Base-by-base conservation (phyloP, 2,113 vertebrate species). In the Megaptera novaeangliae region DNA sequence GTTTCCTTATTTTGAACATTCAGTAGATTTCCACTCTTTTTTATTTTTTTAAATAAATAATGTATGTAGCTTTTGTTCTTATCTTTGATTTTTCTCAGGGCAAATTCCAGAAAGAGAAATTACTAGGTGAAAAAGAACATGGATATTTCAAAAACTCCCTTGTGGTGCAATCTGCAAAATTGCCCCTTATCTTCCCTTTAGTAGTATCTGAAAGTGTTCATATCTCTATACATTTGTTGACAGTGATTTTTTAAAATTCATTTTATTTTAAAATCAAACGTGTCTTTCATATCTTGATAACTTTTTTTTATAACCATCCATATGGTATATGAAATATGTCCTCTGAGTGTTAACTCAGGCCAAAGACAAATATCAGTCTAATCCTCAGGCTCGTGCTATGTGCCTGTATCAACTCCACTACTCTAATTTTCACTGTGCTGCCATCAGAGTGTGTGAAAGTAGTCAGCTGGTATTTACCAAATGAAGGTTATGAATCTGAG, bases 381-480 rank as follows among this genome's bases (percentile, higher is more conserved):
- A 61, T 66, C 31, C 15, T 96, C 66, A 69, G 69, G 25, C 8
- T 96, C 8, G 13, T 27, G 57, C 49, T 61, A 1, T 46, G 39
- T 72, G n/a, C 23, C 17, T 63, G 0, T 68, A 29, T 91, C 44
- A 63, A 87, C 29, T 77, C 20, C 10, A n/a, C 39, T 68, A 9
- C n/a, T 88, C 20, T 27, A 1, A 6, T 39, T 92, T 85, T 83
- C 52, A 91, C 61, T 52, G 1, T 18, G 11, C 3, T 55, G 7
- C 3, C 21, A 36, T 46, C 49, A 66, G 34, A 25, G 0, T 41
- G 61, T 69, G 59, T 12, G 31, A 88, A 87, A 77, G 31, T 31
- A 85, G 64, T 90, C 39, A 88, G 39, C 8, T 84, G 41, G 41
- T 84, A 95, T 92, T 93, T 96, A 59, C 27, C 91, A 96, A 93